These are phyloP conservation scores for Meteorus colon DNA, from an alignment of 2,888 invertebrate species.

Conservation along the genomic window DNA sequence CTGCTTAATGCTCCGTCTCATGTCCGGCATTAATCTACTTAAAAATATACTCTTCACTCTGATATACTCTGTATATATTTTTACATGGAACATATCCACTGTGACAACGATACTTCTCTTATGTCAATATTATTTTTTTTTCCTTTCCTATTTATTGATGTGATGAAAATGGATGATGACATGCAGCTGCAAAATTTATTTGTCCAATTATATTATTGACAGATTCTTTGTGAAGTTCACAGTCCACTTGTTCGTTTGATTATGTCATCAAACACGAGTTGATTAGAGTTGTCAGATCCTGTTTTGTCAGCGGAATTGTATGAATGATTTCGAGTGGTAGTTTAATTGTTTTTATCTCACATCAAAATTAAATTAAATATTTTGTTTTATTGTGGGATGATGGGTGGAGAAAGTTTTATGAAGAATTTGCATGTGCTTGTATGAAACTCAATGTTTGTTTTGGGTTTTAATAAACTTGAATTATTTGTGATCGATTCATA, in stretches of 20 bases:
- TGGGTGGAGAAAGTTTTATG: too few relatives aligned
- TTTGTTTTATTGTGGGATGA: too few relatives aligned
- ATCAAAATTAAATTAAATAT: too few relatives aligned
- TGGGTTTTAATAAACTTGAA: too few relatives aligned
- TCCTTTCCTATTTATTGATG: neutral
- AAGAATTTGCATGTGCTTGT: too few relatives aligned
- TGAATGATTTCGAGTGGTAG: too few relatives aligned
- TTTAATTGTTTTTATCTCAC: too few relatives aligned
- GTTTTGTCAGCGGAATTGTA: too few relatives aligned
- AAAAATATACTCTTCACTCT: constrained; percentile 59
- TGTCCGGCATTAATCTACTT: constrained; percentile 71
- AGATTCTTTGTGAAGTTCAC: neutral
- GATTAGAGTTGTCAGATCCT: too few relatives aligned
- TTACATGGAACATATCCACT: too few relatives aligned
- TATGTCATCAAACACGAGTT: neutral
- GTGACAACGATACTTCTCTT: neutral
- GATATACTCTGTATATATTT: neutral
- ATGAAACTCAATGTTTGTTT: too few relatives aligned
- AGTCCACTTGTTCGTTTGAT: neutral
- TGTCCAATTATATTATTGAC: neutral
- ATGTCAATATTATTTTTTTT: neutral
- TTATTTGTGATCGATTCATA: too few relatives aligned
- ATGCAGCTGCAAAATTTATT: neutral
- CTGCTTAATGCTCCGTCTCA: constrained; percentile 71
- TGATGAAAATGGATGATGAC: neutral